Evolutionary conservation across 1,140 invertebrate genomes (phyloP).

Genomic region (Muscidifurax raptorellus): DNA sequence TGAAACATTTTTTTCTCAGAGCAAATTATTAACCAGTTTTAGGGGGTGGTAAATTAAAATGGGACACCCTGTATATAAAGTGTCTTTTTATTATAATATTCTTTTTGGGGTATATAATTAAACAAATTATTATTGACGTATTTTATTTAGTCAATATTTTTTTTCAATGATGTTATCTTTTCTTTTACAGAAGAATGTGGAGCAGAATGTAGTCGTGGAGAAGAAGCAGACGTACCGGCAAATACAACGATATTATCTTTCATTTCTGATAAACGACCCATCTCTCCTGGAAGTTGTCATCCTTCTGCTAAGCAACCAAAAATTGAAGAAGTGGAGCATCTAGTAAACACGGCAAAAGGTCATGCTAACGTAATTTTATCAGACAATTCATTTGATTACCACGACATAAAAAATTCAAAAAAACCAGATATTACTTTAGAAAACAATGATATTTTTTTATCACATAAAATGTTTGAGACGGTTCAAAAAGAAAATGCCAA

Average conservation of each 20-base stretch:
- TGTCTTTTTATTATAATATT: too few species aligned
- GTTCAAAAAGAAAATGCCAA: not conserved
- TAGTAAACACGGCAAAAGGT: not conserved
- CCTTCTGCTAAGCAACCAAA: constrained; percentile 60
- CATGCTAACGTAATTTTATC: not conserved
- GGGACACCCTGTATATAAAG: too few species aligned
- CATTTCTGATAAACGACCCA: constrained; percentile 62
- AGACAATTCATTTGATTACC: constrained; percentile 6
- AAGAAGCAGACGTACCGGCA: constrained; percentile 60
- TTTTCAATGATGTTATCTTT: constrained; percentile 46
- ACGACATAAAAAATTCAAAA: constrained; percentile 1
- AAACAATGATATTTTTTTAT: not conserved
- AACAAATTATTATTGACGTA: too few species aligned
- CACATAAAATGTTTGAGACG: not conserved
- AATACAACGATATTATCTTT: constrained; percentile 57
- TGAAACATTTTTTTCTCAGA: too few species aligned
- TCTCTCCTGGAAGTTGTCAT: constrained; percentile 59
- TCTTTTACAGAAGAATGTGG: constrained; percentile 71
- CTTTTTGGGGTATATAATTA: too few species aligned
- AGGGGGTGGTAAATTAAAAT: too few species aligned
- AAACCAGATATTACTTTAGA: not conserved
- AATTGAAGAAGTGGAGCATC: constrained; percentile 33
- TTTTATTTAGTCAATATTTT: too few species aligned
- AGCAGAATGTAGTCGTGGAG: constrained; percentile 62
- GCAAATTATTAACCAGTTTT: too few species aligned